A percentile compares a stretch with the other conserved stretches of the same genome.
phyloP scores from a whole-genome alignment of 2,113 vertebrate genomes.

The Semnornis frantzii region DNA sequence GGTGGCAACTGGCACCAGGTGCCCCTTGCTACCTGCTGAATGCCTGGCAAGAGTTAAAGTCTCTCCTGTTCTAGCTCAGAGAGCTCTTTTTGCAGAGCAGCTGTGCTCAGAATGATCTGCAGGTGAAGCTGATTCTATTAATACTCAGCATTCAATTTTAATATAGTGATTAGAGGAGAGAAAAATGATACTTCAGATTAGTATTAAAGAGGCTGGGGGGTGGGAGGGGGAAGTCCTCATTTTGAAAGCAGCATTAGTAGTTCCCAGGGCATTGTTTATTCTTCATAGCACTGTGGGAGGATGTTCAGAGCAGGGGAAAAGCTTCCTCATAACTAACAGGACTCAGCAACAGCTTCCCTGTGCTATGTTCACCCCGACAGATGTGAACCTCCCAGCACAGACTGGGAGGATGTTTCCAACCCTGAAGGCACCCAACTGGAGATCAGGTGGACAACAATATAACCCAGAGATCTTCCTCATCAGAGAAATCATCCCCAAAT shows the following conservation, averaged over 20 bases:
- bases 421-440: not conserved
- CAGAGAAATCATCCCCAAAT: no score
- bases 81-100: not conserved
- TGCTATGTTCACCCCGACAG: not conserved
- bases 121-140: slow-evolving; percentile 61
- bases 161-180: slow-evolving; percentile 68
- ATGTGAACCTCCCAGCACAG: no score
- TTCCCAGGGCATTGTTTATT: not conserved
- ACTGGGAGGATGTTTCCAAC: not conserved
- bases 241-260: slow-evolving; percentile 23
- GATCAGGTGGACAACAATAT: no score
- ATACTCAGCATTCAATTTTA: slow-evolving; percentile 73
- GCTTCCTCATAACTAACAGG: not conserved
- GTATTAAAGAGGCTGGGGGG: slow-evolving; percentile 41
- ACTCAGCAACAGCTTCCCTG: not conserved
- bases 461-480: no score
- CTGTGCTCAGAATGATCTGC: not conserved
- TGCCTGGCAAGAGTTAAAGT: not conserved
- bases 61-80: not conserved
- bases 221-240: not conserved
- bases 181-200: slow-evolving; percentile 68
- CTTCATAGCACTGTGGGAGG: not conserved
- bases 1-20: not conserved
- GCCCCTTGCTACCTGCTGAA: not conserved
- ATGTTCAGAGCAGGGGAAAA: not conserved